Evolutionary conservation across 2,113 vertebrate genomes (phyloP), one percentile per base, ranked within the genome.

Genomic region (Catharus minimus): DNA sequence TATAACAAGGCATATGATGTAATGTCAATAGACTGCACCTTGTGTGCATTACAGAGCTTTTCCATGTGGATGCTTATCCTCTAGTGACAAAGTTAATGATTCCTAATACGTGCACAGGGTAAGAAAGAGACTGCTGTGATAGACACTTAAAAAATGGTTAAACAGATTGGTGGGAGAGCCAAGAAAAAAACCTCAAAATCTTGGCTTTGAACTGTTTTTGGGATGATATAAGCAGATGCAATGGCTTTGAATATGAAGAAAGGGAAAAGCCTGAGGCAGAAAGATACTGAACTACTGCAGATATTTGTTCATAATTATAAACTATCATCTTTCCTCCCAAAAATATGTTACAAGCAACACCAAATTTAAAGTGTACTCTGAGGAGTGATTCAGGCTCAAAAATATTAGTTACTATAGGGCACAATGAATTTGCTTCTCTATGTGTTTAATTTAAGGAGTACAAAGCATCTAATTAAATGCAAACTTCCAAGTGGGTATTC

Each of bases 1-100:
- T 92, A 94, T 93, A 93, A 92, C 90, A 95, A 95, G 67, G 84
- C 92, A 89, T 82, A 94, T 95, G 95, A 96, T 85, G 89, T 90
- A 95, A 95, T 87, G 56, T 66, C 89, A 94, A 49, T 76, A 82
- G 88, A 86, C 46, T 89, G 78, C 56, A 95, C 64, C 92, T 93
- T 89, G 74, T 93, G 77, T 79, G 69, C 83, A 90, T 94, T 95
- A 89, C 67, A 69, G 85, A 92, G 93, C 58, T 87, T 60, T 87
- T 95, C 78, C 64, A n/a, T 69, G 74, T 82, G 57, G 83, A 87
- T 85, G 30, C 64, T 89, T 67, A 90, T 87, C 56, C 81, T 93
- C 86, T 33, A 56, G 67, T 67, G 86, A 82, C 91, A 92, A 72
- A 86, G 68, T 28, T 87, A 96, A 91, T 94, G 91, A 87, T 91